Evolutionary conservation across 2,888 invertebrate genomes (phyloP), one percentile per base, ranked within the genome.

Genomic region (Laothoe populi): DNA sequence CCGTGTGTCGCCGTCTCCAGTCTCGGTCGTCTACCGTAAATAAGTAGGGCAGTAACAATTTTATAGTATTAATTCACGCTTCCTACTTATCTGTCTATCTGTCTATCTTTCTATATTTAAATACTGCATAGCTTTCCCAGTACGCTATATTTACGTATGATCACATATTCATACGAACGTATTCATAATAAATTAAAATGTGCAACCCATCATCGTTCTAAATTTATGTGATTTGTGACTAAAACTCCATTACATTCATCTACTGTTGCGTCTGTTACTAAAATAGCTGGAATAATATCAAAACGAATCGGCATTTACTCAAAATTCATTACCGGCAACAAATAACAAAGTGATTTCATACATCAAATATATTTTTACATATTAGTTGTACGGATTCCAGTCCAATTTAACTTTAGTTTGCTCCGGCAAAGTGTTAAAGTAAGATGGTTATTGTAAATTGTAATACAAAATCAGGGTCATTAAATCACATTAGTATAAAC

Each of bases 141-240:
- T 2, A 26, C 4, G 35, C 35, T 38, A 38, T 38, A 38, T 38
- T 38, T 38, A 38, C 13, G 10, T 38, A 38, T 38, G 44, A 44
- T 44, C 19, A 16, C 19, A 19, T 53, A 19, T 35, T 53, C 35
- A 19, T 19, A 53, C 44, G n/a, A 44, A 44, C 44, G 44, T 44
- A 44, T 19, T 19, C 2, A 11, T 11, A 4, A 44, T 10, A 19
- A 5, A 16, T 35, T 19, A 4, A 16, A 53, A 53, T 31, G 19
- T 53, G 53, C 35, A 53, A 53, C 10, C 53, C 53, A 35, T 53
- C 53, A 53, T 3, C 11, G 53, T 53, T 19, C 53, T n/a, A 19
- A 16, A 49, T 11, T 10, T 23, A 48, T 53, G 53, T 31, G 53
- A 53, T 53, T 53, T 53, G 53, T 53, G 53, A 53, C 31, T 53